Evolutionary conservation across 2,888 invertebrate genomes (phyloP).

Genomic region (Pardosa pseudoannulata): DNA sequence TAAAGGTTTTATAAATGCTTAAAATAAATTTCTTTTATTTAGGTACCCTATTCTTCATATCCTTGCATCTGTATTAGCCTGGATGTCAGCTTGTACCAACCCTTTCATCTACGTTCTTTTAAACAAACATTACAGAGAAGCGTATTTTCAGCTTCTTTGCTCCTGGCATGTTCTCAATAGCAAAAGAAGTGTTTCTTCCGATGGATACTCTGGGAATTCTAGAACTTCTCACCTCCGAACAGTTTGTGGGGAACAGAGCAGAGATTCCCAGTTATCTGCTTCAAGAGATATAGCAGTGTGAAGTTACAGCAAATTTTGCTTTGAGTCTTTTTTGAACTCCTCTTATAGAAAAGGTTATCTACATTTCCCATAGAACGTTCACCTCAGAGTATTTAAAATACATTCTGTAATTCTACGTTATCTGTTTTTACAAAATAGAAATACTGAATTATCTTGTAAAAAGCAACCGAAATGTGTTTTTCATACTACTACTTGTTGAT

Average conservation of each 20-base stretch:
- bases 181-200: not conserved
- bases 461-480: too few species aligned
- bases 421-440: too few species aligned
- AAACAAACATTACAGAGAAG: constrained; percentile 86
- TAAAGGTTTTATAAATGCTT: too few species aligned
- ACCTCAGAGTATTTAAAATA: too few species aligned
- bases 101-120: constrained; percentile 93
- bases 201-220: constrained; percentile 22
- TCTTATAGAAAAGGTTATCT: too few species aligned
- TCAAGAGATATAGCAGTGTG: constrained; percentile 24
- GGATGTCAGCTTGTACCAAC: constrained; percentile 93
- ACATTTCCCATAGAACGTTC: too few species aligned
- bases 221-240: constrained; percentile 27
- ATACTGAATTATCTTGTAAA: too few species aligned
- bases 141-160: constrained; percentile 76
- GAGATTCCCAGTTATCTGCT: constrained; percentile 9
- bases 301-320: too few species aligned
- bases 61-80: constrained; percentile 89
- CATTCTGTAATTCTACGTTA: too few species aligned
- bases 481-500: too few species aligned
- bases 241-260: constrained; percentile 25
- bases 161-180: constrained; percentile 15
- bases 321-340: too few species aligned
- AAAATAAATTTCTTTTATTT: not conserved
- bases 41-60: constrained; percentile 86